Evolutionary conservation across 2,113 vertebrate genomes (phyloP).

Genomic region (Ceyx cyanopectus): DNA sequence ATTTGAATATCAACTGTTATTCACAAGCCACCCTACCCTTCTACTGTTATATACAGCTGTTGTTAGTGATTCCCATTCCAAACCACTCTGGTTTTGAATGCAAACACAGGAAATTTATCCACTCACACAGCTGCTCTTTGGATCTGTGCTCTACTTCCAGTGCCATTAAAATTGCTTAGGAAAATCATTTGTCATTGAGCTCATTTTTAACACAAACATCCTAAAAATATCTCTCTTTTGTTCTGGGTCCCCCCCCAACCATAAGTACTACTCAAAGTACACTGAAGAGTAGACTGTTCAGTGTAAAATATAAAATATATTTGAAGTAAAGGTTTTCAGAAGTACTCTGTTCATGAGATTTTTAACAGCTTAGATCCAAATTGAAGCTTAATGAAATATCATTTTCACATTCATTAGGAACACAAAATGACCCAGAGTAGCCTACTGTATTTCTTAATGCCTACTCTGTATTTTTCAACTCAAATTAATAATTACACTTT

Average conservation of each 20-base stretch:
- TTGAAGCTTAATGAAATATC: background rate
- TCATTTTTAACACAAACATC: background rate
- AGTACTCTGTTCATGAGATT: background rate
- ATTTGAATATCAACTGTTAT: background rate
- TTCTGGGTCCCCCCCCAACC: background rate
- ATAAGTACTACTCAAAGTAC: background rate
- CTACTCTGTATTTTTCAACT: background rate
- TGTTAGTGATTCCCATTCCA: background rate
- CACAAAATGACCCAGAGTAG: background rate
- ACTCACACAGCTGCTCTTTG: background rate
- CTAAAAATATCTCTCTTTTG: background rate
- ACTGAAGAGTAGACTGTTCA: background rate
- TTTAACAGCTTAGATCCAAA: background rate
- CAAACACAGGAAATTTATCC: background rate
- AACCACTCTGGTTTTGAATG: background rate
- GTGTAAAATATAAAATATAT: background rate
- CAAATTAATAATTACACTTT: background rate
- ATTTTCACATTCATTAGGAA: background rate
- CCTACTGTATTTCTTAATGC: background rate
- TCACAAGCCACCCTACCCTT: background rate
- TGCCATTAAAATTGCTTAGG: background rate
- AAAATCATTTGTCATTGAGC: background rate
- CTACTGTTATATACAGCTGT: rapidly evolving
- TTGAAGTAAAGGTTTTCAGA: background rate
- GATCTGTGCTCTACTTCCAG: background rate